Percentiles rank a stretch among this genome's conserved stretches.
Evolutionary conservation across 2,888 invertebrate genomes (phyloP).

Genomic region (Timema cristinae): DNA sequence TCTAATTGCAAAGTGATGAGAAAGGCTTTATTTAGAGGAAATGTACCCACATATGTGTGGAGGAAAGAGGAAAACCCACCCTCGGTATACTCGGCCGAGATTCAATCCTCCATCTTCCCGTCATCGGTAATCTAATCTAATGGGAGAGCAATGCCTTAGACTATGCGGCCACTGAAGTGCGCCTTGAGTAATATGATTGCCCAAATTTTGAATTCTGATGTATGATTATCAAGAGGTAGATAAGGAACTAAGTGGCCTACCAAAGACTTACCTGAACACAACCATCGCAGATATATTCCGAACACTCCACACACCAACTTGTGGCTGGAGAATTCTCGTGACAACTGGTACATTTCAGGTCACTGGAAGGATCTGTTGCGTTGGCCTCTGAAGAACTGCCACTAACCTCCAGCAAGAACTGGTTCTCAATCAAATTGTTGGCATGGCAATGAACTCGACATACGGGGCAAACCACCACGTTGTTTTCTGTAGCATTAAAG

Average conservation of each 20-base stretch:
- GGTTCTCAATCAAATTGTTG: conserved; percentile 76
- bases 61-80: too few species aligned
- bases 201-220: too few species aligned
- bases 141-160: too few species aligned
- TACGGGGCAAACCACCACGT: conserved; percentile 58
- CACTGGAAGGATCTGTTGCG: conserved; percentile 42
- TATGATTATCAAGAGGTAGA: too few species aligned
- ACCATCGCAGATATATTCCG: conserved; percentile 87
- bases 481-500: conserved; percentile 19
- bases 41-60: too few species aligned
- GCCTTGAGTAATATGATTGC: too few species aligned
- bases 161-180: too few species aligned
- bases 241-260: not conserved
- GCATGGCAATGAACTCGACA: conserved; percentile 71
- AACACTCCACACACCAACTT: conserved; percentile 86
- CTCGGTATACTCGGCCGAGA: too few species aligned
- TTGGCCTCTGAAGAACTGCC: conserved; percentile 47
- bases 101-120: too few species aligned
- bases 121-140: too few species aligned
- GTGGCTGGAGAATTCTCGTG: conserved; percentile 78
- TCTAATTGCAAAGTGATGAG: too few species aligned
- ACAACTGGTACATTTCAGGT: conserved; percentile 77
- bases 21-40: too few species aligned
- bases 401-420: conserved; percentile 67
- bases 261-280: conserved; percentile 60